These are phyloP conservation scores for Pao palembangensis DNA, from an alignment of 2,113 vertebrate genomes.

Conservation along the genomic window DNA sequence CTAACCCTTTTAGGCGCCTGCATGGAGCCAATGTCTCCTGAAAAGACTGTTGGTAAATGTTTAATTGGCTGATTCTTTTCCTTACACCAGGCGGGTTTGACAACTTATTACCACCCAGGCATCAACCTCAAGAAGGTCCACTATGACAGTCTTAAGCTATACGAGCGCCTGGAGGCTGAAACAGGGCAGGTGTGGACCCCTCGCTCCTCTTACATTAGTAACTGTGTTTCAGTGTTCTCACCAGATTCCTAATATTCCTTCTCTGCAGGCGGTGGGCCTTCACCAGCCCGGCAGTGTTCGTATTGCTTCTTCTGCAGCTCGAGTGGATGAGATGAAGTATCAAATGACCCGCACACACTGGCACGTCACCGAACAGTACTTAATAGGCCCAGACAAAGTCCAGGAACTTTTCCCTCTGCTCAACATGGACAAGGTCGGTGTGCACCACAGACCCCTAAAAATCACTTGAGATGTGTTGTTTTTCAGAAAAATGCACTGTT, in stretches of 20 bases:
- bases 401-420: conserved; percentile 88
- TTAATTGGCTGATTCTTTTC: neutral
- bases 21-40: too few species aligned
- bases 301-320: conserved; percentile 83
- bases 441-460: neutral
- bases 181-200: conserved; percentile 87
- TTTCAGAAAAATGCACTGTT: neutral
- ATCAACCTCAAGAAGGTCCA: conserved; percentile 98
- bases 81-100: conserved; percentile 87
- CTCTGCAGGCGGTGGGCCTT: conserved; percentile 85
- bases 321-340: conserved; percentile 94
- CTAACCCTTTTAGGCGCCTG: neutral
- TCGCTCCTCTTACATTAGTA: neutral
- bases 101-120: conserved; percentile 95
- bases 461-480: neutral
- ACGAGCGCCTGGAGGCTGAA: conserved; percentile 89
- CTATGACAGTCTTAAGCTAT: conserved; percentile 91
- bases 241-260: neutral
- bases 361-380: conserved; percentile 84
- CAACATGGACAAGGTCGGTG: conserved; percentile 85
- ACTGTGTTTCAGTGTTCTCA: neutral
- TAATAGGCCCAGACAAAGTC: conserved; percentile 87
- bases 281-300: conserved; percentile 95
- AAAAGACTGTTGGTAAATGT: neutral
- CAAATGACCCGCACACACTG: conserved; percentile 91